Evolutionary conservation across 2,888 invertebrate species (phyloP).

Genomic region (Zele albiditarsus): DNA sequence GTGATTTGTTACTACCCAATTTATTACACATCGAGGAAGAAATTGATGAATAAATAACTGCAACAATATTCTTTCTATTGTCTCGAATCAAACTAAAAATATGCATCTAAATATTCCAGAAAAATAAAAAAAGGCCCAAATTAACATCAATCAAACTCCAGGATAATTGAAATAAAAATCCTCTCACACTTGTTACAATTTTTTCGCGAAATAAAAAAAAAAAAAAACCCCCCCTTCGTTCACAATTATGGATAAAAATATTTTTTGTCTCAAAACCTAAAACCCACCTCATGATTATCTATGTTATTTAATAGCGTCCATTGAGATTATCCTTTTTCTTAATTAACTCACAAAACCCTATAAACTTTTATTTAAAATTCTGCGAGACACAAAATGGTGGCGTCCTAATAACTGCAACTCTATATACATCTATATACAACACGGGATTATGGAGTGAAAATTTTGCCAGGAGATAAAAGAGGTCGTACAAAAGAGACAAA

Average conservation of each 20-base stretch:
- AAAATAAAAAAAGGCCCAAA: too few relatives aligned
- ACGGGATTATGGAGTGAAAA: neutral
- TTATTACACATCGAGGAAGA: neutral
- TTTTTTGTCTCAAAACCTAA: too few relatives aligned
- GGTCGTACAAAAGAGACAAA: constrained; percentile 50
- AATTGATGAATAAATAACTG: neutral
- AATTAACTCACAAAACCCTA: constrained; percentile 19
- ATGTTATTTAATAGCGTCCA: neutral
- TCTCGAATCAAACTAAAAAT: too few relatives aligned
- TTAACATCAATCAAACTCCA: too few relatives aligned
- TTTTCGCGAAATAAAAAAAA: too few relatives aligned
- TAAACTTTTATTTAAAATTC: constrained; percentile 21
- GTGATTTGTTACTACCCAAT: neutral
- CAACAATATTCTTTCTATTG: too few relatives aligned
- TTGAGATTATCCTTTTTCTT: constrained; percentile 8
- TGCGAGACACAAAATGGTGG: constrained; percentile 1
- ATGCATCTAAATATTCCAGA: too few relatives aligned
- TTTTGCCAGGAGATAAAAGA: neutral
- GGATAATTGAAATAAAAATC: too few relatives aligned
- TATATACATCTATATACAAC: constrained; percentile 2
- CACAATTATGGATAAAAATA: too few relatives aligned
- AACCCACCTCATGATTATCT: too few relatives aligned
- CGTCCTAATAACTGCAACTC: neutral
- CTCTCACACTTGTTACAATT: too few relatives aligned
- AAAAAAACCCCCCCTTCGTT: too few relatives aligned